Base-by-base conservation (phyloP, 1,140 invertebrate genomes). In the Trachymyrmex cornetzi region DNA sequence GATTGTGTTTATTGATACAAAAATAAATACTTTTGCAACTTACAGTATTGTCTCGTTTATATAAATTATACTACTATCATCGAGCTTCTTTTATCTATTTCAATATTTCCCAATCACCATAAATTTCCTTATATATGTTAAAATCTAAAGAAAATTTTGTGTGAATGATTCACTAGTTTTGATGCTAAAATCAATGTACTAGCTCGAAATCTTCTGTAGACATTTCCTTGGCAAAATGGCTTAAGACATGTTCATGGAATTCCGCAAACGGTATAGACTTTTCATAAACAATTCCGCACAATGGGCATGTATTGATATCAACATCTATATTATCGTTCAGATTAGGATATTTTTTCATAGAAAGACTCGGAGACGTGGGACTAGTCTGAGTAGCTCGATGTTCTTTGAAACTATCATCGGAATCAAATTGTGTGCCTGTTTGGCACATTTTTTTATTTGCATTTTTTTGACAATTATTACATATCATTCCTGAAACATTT, bases 231-330 rank as follows among this genome's bases (percentile, higher is more conserved):
- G 86, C 86, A 92, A 96, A 96, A 91, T 96, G 96, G 86, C 87
- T 94, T 24, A 95, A 88, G 59, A 96, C 95, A 85, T 96, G 96
- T 87, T 95, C 93, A 79, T 96, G 94, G 81, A 96, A 96, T 50
- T 92, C 91, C 48, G 91, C 82, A 90, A 96, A 96, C 22, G 93
- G 75, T 27, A 88, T 89, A 11, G 92, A 87, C 64, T 92, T 92
- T 44, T 77, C 92, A 82, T 94, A 96, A 75, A 92, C 88, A 55
- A 71, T 84, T 9, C 93, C 94, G 88, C 96, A 96, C 22, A 96
- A 85, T 0, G 96, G 96, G 81, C 95, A 96, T 61, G 94, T 94
- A 61, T 93, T 92, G 44, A 91, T 85, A 71, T 92, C 87, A 7
- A 11, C 38, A 44, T 88, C 87, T 27, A 75, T 27, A 69, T 81